Evolutionary conservation across 2,888 invertebrate genomes (phyloP), one percentile per base, ranked within the genome.

Genomic region (Erannis defoliaria): DNA sequence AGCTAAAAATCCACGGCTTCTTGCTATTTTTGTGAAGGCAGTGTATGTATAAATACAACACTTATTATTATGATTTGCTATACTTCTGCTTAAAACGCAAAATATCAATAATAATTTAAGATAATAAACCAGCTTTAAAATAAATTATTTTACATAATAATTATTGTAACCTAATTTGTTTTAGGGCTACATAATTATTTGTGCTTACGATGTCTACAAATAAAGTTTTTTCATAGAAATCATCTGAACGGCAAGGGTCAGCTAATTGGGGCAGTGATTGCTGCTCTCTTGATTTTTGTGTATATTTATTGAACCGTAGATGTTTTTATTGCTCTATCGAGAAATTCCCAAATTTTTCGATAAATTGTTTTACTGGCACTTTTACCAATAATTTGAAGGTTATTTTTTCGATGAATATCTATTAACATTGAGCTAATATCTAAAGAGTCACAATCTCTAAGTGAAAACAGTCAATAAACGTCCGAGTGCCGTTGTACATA

Each of bases 261-360:
- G 29, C 9, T 51, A 51, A 51, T 51, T 51, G 51, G 51, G 40
- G 29, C 40, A 51, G 18, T 18, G 31, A 38, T 50, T 38, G 5
- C n/a, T 53, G 53, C n/a, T 31, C 23, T 14, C 49, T 37, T 10
- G 50, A 26, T 38, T 50, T 16, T 38, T 14, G 14, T 49, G 14
- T 50, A 23, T 46, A 23, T 46, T 64, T 68, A 71, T 60, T 74
- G 70, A 60, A 65, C 68, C 38, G 50, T 50, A 18, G 1, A 16
- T 26, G 16, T 38, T 26, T 45, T 16, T 50, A 16, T 57, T 35
- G 29, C 6, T 45, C n/a, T 37, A 6, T 43, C 35, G 50, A 18
- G 23, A 19, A 29, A 18, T 19, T 14, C 5, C 18, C 12, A 46
- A 40, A 19, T 19, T 46, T 18, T 26, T 16, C 8, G 8, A 29